Percentiles rank a stretch among this genome's conserved stretches.
phyloP scores from a whole-genome alignment of 2,797 vertebrate genomes.

The Gallinago nigripennis region DNA sequence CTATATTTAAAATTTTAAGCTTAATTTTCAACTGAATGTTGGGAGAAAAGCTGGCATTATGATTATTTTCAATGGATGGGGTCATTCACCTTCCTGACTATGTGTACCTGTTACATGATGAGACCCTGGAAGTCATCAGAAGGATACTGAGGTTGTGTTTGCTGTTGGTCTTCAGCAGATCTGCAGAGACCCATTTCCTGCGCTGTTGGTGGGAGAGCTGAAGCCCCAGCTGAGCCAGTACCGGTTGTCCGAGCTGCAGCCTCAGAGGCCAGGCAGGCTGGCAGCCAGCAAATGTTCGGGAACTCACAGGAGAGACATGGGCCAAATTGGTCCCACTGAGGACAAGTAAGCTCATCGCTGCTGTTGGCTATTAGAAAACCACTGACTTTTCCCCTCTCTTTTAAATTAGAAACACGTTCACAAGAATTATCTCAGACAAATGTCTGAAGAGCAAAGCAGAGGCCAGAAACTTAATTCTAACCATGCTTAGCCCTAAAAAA shows the following conservation, averaged over 20 bases:
- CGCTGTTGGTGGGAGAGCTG: neutral
- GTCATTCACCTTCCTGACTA: neutral
- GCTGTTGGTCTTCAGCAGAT: neutral
- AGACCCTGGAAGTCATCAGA: neutral
- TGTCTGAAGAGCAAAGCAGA: neutral
- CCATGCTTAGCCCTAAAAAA: neutral
- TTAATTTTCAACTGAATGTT: neutral
- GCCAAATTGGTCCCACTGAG: neutral
- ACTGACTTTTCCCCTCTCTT: neutral
- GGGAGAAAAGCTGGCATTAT: neutral
- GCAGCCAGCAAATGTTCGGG: neutral
- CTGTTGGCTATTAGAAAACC: neutral
- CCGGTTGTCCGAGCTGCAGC: neutral
- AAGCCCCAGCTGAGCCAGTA: neutral
- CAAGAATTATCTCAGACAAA: neutral
- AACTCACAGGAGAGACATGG: neutral
- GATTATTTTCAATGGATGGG: neutral
- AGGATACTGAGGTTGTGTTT: neutral
- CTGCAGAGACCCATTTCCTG: neutral
- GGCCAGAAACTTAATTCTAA: neutral
- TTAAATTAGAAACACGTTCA: neutral
- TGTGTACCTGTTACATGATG: fast-evolving
- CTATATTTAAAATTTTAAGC: neutral
- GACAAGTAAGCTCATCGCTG: neutral
- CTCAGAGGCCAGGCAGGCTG: neutral